These are phyloP conservation scores for Atractosteus spatula DNA, from an alignment of 2,113 vertebrate genomes.

Conservation along the genomic window DNA sequence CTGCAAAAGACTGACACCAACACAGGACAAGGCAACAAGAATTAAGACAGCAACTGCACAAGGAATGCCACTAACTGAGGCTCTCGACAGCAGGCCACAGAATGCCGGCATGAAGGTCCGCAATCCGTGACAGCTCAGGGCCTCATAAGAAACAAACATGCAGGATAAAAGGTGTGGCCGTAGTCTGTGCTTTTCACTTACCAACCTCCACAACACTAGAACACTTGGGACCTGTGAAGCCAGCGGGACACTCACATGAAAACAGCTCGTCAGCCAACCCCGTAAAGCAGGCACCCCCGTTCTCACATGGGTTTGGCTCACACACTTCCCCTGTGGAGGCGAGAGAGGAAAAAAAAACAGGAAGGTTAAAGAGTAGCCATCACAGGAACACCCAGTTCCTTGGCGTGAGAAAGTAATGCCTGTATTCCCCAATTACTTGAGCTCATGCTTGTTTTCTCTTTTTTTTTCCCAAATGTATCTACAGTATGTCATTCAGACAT, in stretches of 20 bases:
- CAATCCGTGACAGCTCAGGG: neutral
- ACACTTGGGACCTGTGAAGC: constrained; percentile 32
- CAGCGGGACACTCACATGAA: constrained; percentile 36
- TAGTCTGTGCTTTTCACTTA: constrained; percentile 30
- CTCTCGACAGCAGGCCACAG: constrained; percentile 1
- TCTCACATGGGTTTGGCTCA: constrained; percentile 33
- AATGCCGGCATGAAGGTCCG: constrained; percentile 1
- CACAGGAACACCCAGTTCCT: neutral
- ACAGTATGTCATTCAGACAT: too few relatives aligned
- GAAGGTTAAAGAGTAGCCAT: neutral
- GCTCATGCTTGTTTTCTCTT: too few relatives aligned
- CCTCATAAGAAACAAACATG: constrained; percentile 12
- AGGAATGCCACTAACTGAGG: neutral
- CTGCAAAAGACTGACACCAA: constrained; percentile 19
- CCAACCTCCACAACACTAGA: constrained; percentile 29
- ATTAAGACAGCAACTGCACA: too few relatives aligned
- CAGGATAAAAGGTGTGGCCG: constrained; percentile 23
- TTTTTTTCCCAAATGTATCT: too few relatives aligned
- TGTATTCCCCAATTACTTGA: too few relatives aligned
- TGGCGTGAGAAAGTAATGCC: too few relatives aligned
- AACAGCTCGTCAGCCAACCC: constrained; percentile 32
- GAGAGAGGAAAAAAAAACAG: constrained; percentile 10
- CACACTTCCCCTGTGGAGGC: constrained; percentile 21
- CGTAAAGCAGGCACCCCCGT: constrained; percentile 24
- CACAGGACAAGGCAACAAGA: constrained; percentile 1